phyloP scores from a whole-genome alignment of 2,113 vertebrate genomes.

The Uropsilus gracilis region DNA sequence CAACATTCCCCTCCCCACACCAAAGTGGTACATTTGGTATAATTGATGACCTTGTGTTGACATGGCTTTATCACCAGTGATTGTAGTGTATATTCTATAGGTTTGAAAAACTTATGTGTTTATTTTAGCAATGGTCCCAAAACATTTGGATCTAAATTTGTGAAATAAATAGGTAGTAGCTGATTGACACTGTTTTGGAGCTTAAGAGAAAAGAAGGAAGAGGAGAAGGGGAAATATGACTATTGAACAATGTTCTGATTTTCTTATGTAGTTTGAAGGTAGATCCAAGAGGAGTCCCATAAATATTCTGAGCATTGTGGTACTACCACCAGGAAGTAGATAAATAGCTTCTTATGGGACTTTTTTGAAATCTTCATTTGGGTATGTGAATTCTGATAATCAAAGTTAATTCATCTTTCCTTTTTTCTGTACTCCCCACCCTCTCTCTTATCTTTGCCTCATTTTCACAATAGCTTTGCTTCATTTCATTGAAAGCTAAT shows the following conservation, averaged over 20 bases:
- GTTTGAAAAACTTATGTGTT: neutral
- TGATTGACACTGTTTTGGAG: neutral
- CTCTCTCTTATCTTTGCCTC: neutral
- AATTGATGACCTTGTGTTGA: neutral
- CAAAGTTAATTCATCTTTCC: neutral
- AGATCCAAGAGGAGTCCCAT: neutral
- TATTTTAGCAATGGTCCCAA: neutral
- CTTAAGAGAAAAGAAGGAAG: neutral
- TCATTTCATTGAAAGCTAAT: constrained; percentile 6
- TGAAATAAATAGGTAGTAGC: neutral
- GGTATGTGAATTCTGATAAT: neutral
- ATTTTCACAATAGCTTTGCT: neutral
- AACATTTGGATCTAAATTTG: neutral
- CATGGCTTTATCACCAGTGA: too few relatives aligned
- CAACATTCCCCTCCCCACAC: too few relatives aligned
- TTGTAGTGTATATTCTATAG: neutral
- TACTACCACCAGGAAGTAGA: neutral
- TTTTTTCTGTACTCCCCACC: neutral
- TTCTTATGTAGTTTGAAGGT: neutral
- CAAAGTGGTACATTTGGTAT: neutral
- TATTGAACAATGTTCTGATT: neutral
- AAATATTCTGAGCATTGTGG: neutral
- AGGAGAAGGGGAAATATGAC: neutral
- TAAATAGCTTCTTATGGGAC: neutral
- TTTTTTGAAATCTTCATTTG: neutral